Conservation (phyloP, 2,797 vertebrate genomes). For the Diceros bicornis region DNA sequence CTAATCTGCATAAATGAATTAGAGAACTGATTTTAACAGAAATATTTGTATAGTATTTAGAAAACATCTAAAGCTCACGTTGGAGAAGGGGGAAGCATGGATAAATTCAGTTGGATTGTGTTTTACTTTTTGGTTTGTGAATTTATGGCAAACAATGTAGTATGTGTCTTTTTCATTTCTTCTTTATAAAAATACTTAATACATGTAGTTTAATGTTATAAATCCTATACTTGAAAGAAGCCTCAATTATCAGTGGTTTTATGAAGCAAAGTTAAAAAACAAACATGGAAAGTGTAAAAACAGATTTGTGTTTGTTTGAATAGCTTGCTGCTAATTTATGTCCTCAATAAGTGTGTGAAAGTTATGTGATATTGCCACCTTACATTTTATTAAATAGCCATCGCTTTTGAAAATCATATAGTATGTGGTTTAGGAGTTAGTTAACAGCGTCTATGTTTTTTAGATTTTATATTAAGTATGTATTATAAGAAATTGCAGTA, state of each 20-base stretch:
- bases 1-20: too few species aligned
- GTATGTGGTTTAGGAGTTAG: too few species aligned
- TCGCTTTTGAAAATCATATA: not conserved
- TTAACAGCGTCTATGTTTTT: not conserved
- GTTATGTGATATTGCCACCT: not conserved
- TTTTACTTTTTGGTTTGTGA: not conserved
- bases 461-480: not conserved
- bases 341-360: constrained; percentile 20
- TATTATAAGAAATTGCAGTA: not conserved
- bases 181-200: not conserved
- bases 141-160: not conserved
- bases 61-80: too few species aligned
- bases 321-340: constrained; percentile 18
- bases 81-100: too few species aligned
- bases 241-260: not conserved
- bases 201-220: constrained; percentile 46
- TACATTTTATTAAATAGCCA: not conserved
- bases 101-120: not conserved
- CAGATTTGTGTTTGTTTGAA: not conserved
- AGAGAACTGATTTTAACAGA: too few species aligned
- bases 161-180: not conserved
- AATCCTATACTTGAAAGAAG: constrained; percentile 49
- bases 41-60: too few species aligned
- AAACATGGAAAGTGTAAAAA: constrained; percentile 23
- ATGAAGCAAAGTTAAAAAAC: constrained; percentile 48